These are phyloP conservation scores for Bombycilla garrulus DNA, from an alignment of 2,113 vertebrate species.

Conservation along the genomic window DNA sequence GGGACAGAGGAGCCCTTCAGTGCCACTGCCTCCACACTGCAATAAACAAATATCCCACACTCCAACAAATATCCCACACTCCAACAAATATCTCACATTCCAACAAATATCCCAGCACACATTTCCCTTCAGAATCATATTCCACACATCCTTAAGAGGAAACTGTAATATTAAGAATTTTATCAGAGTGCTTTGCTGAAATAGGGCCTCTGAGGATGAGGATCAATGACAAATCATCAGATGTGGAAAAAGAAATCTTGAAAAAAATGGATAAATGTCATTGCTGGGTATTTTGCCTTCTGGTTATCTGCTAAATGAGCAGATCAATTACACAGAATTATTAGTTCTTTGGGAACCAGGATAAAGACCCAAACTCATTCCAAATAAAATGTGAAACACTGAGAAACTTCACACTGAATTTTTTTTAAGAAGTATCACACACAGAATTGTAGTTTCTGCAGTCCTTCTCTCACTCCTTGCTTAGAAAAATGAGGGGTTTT, in stretches of 20 bases:
- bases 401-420: neutral
- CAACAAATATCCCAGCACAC: neutral
- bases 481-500: neutral
- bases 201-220: neutral
- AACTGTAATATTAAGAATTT: neutral
- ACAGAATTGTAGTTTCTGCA: neutral
- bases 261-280: neutral
- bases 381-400: neutral
- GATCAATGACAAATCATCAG: neutral
- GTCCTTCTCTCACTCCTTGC: neutral
- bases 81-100: neutral
- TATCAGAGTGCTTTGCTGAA: neutral
- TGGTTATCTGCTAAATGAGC: neutral
- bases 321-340: neutral
- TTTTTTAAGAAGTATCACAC: neutral
- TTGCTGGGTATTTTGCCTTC: neutral
- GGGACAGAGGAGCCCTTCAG: neutral
- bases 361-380: neutral
- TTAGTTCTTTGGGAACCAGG: neutral
- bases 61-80: neutral
- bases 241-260: neutral
- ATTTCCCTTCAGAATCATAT: neutral
- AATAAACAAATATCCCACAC: fast-evolving
- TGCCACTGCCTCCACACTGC: neutral
- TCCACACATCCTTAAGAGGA: fast-evolving